Conservation (phyloP, 2,113 vertebrate genomes). For the Leiothrix lutea region DNA sequence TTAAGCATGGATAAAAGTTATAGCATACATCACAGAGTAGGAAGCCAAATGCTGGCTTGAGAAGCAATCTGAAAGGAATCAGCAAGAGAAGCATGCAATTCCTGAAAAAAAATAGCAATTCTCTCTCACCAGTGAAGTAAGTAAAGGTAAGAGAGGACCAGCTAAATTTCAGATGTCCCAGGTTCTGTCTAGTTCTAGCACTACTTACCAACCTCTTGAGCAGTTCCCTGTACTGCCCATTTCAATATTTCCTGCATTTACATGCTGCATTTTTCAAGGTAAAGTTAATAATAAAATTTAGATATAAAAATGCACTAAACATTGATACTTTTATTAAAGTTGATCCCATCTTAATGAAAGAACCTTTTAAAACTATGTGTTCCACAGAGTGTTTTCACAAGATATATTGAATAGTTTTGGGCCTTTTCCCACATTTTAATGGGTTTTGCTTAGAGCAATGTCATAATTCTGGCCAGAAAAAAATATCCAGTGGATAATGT, state of each 20-base stretch:
- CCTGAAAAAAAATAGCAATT: background rate
- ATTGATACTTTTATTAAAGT: background rate
- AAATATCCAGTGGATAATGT: background rate
- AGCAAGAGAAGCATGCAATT: background rate
- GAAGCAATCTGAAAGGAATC: background rate
- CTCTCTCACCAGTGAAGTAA: background rate
- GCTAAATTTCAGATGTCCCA: background rate
- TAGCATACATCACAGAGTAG: background rate
- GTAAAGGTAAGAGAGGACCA: background rate
- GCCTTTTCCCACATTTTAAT: constrained; percentile 39
- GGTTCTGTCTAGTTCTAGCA: background rate
- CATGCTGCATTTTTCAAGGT: background rate
- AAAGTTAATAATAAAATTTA: background rate
- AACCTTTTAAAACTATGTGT: background rate
- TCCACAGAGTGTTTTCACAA: background rate
- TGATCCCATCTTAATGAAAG: constrained; percentile 10
- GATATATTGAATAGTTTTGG: background rate
- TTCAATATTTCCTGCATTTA: background rate
- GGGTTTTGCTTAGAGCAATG: constrained; percentile 24
- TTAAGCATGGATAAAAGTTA: background rate
- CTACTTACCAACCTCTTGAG: background rate
- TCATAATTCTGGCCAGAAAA: background rate
- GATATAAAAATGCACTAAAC: background rate
- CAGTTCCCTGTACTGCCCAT: background rate
- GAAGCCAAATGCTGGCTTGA: background rate